Base-by-base conservation (phyloP, 2,797 vertebrate genomes). In the Catharus ustulatus region DNA sequence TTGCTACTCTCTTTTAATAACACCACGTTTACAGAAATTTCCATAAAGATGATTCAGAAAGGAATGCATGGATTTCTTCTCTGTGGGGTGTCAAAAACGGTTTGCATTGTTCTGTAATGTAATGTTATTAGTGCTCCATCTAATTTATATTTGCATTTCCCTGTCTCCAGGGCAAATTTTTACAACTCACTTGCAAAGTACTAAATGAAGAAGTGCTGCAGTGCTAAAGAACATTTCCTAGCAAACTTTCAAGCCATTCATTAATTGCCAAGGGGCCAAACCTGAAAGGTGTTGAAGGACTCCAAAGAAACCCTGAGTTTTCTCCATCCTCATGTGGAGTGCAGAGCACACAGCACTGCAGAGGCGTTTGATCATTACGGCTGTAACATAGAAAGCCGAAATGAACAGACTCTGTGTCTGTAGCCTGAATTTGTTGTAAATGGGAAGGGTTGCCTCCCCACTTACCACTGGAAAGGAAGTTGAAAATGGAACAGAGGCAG, bases 1-100 rank as follows among this genome's bases (percentile, higher is more conserved):
- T 98, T 98, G 97, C 97, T 97, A 93, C 95, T 97, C 92, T 92
- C 95, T 97, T 98, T 97, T 97, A 98, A 98, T 97, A 98, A 98
- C 77, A 66, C 89, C 95, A 98, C 83, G 93, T 97, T 97, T 98
- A 97, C 90, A 97, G 97, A 98, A 97, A 98, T 97, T 98, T 98
- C 96, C 97, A 98, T 98, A 97, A 97, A 97, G 96, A 97, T 97
- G 94, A 97, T 98, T 97, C 88, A 32, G 95, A 97, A 96, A 96
- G 96, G 94, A 97, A 94, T 95, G 87, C 43, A 68, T 94, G 97
- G 96, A 97, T 97, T 96, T 95, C 95, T 97, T 97, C 97, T 98
- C 97, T 91, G 92, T 68, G 83, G 98, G 97, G 92, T 95, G 96
- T 93, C 96, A 97, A 95, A 97, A 98, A 92, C 20, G 64, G 93